Evolutionary conservation across 2,797 vertebrate genomes (phyloP).

Genomic region (Gymnoscopelus braueri): DNA sequence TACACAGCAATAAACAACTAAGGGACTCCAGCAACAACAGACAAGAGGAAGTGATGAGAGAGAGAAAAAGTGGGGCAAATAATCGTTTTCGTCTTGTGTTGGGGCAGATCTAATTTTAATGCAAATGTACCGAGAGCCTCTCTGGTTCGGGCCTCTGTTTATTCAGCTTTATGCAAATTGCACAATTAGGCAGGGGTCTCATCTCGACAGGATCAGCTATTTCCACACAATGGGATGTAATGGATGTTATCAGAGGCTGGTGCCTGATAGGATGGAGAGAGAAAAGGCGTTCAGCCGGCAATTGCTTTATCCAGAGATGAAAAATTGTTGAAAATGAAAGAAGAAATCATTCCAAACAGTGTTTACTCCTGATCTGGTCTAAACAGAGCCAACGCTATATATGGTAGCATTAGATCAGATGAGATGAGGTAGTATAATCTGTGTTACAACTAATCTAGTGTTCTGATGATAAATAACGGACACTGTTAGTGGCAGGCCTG

Average conservation of each 20-base stretch:
- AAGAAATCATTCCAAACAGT: too few species aligned
- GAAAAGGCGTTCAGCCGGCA: conserved; percentile 1
- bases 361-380: not conserved
- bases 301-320: conserved; percentile 12
- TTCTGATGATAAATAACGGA: too few species aligned
- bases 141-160: conserved; percentile 27
- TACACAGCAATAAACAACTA: conserved; percentile 30
- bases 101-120: conserved; percentile 52
- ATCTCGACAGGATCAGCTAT: conserved; percentile 19
- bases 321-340: not conserved
- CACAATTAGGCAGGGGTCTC: conserved; percentile 25
- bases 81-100: conserved; percentile 28
- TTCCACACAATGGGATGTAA: conserved; percentile 37
- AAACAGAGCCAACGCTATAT: too few species aligned
- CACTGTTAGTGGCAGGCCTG: too few species aligned
- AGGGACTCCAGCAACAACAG: conserved; percentile 17
- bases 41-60: conserved; percentile 10
- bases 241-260: conserved; percentile 28
- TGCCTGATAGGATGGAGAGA: conserved; percentile 15
- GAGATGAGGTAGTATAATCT: too few species aligned
- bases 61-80: conserved; percentile 12
- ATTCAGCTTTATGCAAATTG: conserved; percentile 34
- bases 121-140: conserved; percentile 32
- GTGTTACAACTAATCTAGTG: too few species aligned
- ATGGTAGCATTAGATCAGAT: too few species aligned